Base-by-base conservation (phyloP, 2,888 invertebrate species). In the Drosophila differens region DNA sequence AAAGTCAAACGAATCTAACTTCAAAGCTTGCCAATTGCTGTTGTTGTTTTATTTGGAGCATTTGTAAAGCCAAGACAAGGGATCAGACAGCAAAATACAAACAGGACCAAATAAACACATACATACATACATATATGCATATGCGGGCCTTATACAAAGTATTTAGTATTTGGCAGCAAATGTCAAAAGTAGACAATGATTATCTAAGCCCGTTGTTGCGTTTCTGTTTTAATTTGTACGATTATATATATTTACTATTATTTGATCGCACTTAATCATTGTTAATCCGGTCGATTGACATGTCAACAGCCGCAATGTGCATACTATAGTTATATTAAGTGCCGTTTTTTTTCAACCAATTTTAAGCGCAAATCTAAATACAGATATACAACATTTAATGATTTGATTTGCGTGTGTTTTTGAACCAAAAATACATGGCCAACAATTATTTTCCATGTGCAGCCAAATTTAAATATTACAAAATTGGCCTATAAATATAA, bases 1-100 rank as follows among this genome's bases (percentile, higher is more conserved):
- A 82, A 82, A 82, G 79, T 63, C 82, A 82, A 79, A 58, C 65
- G 66, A 74, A 74, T 66, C 58, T 57, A 71, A 71, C 73, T 79
- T 77, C 83, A 76, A 68, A 70, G 80, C 74, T 61, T 63, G 66
- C 47, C 57, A 67, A 65, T 77, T 78, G 57, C 65, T 74, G 68
- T 66, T 76, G 60, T 66, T 70, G 67, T 69, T 70, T 60, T 70
- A 69, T 68, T 71, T 74, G 65, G n/a, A 44, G 69, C 58, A 58
- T 63, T 54, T 60, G 52, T 35, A 55, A 80, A 47, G 71, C 52
- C 60, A 66, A 51, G 53, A 49, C 63, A 61, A 57, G 52, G 80
- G 66, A 80, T 80, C 80, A 70, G 66, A 74, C 62, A 77, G 63
- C 47, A 77, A 77, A 47, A 60, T 53, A 47, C 35, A 41, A 28